These are phyloP conservation scores for Pomatorhinus ruficollis DNA, from an alignment of 2,113 vertebrate species.

Conservation along the genomic window DNA sequence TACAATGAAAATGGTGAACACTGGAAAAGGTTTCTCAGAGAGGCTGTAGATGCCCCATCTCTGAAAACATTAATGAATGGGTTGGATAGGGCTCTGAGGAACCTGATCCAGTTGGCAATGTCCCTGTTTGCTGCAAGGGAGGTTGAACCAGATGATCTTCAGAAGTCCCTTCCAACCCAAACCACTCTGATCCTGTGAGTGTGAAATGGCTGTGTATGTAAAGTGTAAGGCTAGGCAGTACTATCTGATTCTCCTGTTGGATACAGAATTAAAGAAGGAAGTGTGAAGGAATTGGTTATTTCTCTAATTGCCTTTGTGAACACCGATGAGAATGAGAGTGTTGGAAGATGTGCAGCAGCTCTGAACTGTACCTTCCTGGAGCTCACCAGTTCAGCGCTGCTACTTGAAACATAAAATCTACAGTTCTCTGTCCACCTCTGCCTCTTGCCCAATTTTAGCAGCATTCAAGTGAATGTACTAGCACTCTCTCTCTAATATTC, in stretches of 20 bases:
- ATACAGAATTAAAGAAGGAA: not conserved
- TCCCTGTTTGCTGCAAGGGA: not conserved
- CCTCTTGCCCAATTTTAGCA: not conserved
- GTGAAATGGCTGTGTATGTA: not conserved
- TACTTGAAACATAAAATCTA: not conserved
- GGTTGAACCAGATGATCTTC: not conserved
- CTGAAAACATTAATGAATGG: not conserved
- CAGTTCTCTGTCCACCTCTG: not conserved
- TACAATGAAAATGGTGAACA: not conserved
- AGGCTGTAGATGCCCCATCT: not conserved
- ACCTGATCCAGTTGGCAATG: not conserved
- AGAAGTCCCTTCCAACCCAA: not conserved
- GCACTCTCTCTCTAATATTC: not conserved
- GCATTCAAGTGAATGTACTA: not conserved
- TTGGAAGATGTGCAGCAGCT: not conserved
- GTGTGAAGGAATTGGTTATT: accelerated
- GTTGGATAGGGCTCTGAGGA: not conserved
- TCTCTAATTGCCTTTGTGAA: not conserved
- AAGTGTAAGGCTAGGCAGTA: not conserved
- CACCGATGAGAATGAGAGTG: not conserved
- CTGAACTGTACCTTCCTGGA: not conserved
- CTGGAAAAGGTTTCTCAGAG: not conserved
- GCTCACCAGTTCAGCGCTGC: not conserved
- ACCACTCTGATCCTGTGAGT: accelerated
- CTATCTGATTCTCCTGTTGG: not conserved